Evolutionary conservation across 2,888 invertebrate species (phyloP), one percentile per base, ranked within the genome.

Genomic region (Neoaliturus tenellus): DNA sequence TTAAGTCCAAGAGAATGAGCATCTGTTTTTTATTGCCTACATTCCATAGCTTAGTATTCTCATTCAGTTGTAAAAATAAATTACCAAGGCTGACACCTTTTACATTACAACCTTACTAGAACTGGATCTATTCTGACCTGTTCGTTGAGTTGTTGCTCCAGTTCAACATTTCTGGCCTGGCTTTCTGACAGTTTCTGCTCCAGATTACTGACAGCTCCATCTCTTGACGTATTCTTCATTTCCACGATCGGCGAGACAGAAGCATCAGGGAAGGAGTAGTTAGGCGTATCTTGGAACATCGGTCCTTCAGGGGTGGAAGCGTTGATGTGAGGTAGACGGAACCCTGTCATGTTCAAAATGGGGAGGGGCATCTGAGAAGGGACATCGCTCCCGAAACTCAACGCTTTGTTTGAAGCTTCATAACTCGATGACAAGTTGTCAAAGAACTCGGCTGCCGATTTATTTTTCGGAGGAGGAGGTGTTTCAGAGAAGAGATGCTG

Each of bases 211-310:
- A 14, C 8, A 4, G 10, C 23, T 0, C n/a, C 17, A 14, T 51
- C 78, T 25, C 33, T 33, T 0, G 78, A 55, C 14, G 33, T 28
- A 33, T 55, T 55, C 55, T 55, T 78, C 17, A 17, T 6, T n/a
- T 44, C 48, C n/a, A 20, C 20, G 33, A 78, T 78, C 1, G 78
- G 78, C 4, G 78, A 78, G 28, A 78, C n/a, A 14, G 78, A 78
- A 33, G 33, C 33, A 55, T 78, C 78, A 2, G 78, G 78, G 35
- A 78, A 78, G 14, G 78, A 78, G 44, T 51, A 78, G 20, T 78
- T 55, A 3, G 78, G 78, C 17, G 55, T 78, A 23, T 78, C 78
- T 55, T 78, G 55, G 10, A 55, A 55, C 28, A 35, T 17, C 31
- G 48, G 75, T 6, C 78, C 78, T 2, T 33, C 78, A 6, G 78